Evolutionary conservation across 2,888 invertebrate genomes (phyloP).

Genomic region (Ecliptopera silaceata): DNA sequence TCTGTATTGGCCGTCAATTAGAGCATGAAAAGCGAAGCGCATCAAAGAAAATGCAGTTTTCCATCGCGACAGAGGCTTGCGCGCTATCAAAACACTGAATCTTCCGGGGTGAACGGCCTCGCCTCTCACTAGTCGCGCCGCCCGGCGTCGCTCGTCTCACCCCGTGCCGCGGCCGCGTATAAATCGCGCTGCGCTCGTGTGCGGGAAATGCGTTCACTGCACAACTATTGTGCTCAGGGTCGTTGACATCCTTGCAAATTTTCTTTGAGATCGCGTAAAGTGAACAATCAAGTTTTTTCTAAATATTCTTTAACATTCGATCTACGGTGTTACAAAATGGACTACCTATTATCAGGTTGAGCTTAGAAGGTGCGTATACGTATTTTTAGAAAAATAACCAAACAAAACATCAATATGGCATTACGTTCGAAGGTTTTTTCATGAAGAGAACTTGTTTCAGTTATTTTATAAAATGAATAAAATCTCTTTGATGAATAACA

Average conservation of each 20-base stretch:
- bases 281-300: not conserved
- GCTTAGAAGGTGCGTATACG: too few species aligned
- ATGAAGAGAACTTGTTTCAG: too few species aligned
- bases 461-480: too few species aligned
- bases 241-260: constrained; percentile 73
- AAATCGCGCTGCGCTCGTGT: constrained; percentile 71
- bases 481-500: too few species aligned
- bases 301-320: not conserved
- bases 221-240: constrained; percentile 77
- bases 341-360: too few species aligned
- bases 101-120: constrained; percentile 81
- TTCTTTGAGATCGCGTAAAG: constrained; percentile 38
- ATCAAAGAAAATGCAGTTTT: constrained; percentile 82
- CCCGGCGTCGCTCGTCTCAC: constrained; percentile 60
- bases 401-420: too few species aligned
- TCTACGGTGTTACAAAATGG: not conserved
- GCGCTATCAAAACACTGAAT: constrained; percentile 83
- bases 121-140: constrained; percentile 58
- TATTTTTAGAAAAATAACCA: too few species aligned
- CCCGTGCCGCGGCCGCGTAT: constrained; percentile 63
- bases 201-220: constrained; percentile 80
- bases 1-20: constrained; percentile 65
- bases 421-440: too few species aligned
- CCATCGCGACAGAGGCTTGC: constrained; percentile 71
- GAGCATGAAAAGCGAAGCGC: constrained; percentile 79